phyloP scores from a whole-genome alignment of 2,113 vertebrate species.

The Callaeas wilsoni region DNA sequence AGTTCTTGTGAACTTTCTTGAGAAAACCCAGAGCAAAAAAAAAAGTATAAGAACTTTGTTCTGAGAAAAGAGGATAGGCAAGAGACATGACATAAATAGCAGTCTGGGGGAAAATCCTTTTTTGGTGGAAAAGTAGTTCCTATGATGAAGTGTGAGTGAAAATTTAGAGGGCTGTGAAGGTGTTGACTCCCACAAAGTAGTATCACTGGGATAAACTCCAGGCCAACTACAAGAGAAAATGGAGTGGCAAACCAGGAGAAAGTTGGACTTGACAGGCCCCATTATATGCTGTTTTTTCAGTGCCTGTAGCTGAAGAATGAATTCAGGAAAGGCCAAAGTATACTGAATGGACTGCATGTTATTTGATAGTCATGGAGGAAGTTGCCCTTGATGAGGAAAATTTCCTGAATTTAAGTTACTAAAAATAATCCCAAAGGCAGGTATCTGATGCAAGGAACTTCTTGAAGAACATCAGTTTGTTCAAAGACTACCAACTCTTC shows the following conservation, averaged over 20 bases:
- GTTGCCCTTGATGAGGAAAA: neutral
- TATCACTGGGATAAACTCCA: neutral
- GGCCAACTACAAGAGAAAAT: neutral
- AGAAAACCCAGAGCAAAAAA: neutral
- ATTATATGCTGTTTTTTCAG: neutral
- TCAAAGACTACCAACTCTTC: neutral
- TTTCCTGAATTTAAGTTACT: neutral
- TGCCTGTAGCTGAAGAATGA: neutral
- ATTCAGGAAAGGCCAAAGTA: neutral
- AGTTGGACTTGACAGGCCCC: neutral
- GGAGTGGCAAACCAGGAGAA: neutral
- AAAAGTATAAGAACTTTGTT: neutral
- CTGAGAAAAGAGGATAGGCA: neutral
- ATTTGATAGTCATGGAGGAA: neutral
- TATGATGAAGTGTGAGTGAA: neutral
- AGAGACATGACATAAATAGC: neutral
- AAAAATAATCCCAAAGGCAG: neutral
- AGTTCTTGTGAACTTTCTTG: neutral
- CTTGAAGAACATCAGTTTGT: neutral
- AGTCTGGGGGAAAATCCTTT: fast-evolving
- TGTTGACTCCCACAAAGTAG: neutral
- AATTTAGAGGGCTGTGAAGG: neutral
- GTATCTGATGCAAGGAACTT: neutral
- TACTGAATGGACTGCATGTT: neutral
- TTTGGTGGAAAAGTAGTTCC: neutral